phyloP scores from a whole-genome alignment of 2,113 vertebrate species.

The Lasiurus borealis region DNA sequence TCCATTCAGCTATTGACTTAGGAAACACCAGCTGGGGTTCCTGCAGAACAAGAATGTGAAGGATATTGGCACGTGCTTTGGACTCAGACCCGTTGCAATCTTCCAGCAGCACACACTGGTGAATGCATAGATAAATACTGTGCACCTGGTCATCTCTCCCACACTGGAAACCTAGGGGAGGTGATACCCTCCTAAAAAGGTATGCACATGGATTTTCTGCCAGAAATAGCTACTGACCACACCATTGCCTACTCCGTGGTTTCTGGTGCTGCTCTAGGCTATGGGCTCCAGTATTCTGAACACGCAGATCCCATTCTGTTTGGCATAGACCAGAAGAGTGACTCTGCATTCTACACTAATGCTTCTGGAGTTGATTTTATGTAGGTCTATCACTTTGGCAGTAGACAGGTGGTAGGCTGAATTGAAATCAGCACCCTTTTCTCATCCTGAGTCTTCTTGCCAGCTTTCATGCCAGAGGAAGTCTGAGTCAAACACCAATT shows the following conservation, averaged over 20 bases:
- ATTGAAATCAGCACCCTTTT: background rate
- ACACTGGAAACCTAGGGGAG: background rate
- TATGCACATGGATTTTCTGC: background rate
- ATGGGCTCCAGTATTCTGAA: background rate
- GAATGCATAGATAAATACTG: background rate
- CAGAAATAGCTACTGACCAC: background rate
- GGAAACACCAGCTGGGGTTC: background rate
- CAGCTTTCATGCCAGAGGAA: constrained; percentile 32
- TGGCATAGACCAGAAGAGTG: background rate
- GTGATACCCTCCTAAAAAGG: background rate
- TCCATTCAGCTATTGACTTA: background rate
- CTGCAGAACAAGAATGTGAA: background rate
- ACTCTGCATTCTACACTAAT: background rate
- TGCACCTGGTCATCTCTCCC: background rate
- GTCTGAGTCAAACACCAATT: constrained; percentile 42
- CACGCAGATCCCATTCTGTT: background rate
- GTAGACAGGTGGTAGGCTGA: constrained; percentile 14
- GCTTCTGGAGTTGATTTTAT: background rate
- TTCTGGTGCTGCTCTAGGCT: background rate
- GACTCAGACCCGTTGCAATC: background rate
- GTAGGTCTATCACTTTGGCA: background rate
- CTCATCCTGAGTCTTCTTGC: background rate
- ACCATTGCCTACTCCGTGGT: background rate
- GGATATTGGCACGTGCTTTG: background rate
- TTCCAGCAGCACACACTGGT: background rate